Evolutionary conservation across 2,888 invertebrate genomes (phyloP).

Genomic region (Dioctria rufipes): DNA sequence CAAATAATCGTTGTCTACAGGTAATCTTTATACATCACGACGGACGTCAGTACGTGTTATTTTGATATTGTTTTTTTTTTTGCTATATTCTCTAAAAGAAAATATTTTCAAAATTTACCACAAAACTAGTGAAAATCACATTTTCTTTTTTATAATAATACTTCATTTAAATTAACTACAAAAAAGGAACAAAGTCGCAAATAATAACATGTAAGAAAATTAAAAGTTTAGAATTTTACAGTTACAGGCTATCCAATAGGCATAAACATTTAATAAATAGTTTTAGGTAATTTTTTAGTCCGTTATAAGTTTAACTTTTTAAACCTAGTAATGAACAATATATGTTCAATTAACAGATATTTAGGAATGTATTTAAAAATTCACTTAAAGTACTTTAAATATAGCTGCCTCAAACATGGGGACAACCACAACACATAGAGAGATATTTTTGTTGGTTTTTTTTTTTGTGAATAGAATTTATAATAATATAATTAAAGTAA

Average conservation of each 20-base stretch:
- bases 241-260: conserved; percentile 2
- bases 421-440: conserved; percentile 27
- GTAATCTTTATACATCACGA: neutral
- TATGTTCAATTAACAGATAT: conserved; percentile 30
- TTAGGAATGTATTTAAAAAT: conserved; percentile 31
- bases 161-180: neutral
- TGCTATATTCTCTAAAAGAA: neutral
- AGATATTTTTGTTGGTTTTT: conserved; percentile 1
- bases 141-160: neutral
- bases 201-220: neutral
- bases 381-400: conserved; percentile 25
- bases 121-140: neutral
- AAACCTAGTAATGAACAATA: conserved; percentile 23
- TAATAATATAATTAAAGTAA: neutral
- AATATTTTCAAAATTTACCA: neutral
- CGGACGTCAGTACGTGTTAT: neutral
- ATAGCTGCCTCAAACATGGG: conserved; percentile 43
- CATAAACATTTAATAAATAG: conserved; percentile 23
- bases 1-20: conserved; percentile 35
- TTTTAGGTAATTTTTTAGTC: neutral
- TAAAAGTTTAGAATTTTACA: neutral
- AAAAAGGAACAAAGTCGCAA: neutral
- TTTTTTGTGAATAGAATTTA: conserved; percentile 5
- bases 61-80: too few species aligned
- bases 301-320: conserved; percentile 7